A percentile compares a stretch with the other conserved stretches of the same genome.
Conservation (phyloP, 2,797 vertebrate genomes). For the Danio tinwini region DNA sequence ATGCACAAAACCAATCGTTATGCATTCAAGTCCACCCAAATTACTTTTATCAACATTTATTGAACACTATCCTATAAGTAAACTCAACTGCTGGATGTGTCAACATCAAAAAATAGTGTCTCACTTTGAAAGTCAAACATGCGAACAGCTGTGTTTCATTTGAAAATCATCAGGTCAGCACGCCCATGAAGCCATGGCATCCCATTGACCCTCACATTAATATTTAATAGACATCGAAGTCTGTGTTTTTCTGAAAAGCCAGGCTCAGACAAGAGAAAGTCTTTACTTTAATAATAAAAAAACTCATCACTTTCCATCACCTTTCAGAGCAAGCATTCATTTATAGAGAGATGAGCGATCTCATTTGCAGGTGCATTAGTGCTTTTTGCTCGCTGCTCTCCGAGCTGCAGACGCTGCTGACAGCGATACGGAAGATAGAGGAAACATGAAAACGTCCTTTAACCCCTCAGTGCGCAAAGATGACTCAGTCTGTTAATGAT, state of each 20-base stretch:
- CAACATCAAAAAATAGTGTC: not conserved
- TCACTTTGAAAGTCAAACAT: constrained; percentile 10
- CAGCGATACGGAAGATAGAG: constrained; percentile 9
- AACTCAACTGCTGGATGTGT: not conserved
- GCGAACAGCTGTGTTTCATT: constrained; percentile 5
- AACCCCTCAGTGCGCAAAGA: constrained; percentile 3
- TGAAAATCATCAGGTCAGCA: constrained; percentile 23
- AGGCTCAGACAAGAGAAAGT: not conserved
- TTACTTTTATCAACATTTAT: not conserved
- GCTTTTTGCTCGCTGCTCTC: constrained; percentile 59
- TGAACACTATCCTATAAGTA: not conserved
- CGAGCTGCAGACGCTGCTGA: constrained; percentile 28
- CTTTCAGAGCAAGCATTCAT: constrained; percentile 51
- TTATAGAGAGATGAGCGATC: constrained; percentile 61
- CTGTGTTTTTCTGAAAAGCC: not conserved
- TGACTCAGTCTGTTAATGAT: constrained; percentile 27
- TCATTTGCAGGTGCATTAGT: constrained; percentile 67
- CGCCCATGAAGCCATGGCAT: not conserved
- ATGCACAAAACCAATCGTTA: not conserved
- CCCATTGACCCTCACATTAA: constrained; percentile 10
- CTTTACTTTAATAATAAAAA: not conserved
- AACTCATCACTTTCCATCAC: constrained; percentile 20
- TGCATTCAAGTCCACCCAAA: not conserved
- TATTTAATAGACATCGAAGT: constrained; percentile 2
- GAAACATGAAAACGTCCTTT: constrained; percentile 33